phyloP scores from a whole-genome alignment of 92 coral and sea anemone species.

The Umimayanthus chanpuru region DNA sequence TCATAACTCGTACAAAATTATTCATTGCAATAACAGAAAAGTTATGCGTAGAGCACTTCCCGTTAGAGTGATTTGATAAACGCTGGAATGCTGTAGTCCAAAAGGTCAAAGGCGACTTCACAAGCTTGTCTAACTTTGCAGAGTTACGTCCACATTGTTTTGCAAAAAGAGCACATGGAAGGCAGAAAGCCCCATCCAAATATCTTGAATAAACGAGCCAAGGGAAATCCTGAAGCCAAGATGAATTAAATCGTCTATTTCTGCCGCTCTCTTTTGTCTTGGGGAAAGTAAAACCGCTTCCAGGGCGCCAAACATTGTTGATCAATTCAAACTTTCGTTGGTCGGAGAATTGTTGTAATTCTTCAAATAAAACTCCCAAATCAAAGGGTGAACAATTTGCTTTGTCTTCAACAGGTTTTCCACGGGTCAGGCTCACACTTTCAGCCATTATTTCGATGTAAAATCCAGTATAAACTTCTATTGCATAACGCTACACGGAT shows the following conservation, averaged over 20 bases:
- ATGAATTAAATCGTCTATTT: conserved; percentile 37
- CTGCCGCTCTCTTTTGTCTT: conserved; percentile 48
- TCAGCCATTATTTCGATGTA: conserved; percentile 56
- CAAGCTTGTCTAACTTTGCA: conserved; percentile 53
- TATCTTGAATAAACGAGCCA: conserved; percentile 52
- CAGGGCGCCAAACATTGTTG: too few species aligned
- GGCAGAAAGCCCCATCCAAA: conserved; percentile 56
- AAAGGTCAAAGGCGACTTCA: too few species aligned
- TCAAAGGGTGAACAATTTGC: conserved; percentile 30
- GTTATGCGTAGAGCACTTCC: too few species aligned
- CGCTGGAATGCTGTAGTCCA: too few species aligned
- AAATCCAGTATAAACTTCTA: conserved; percentile 47
- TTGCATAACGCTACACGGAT: too few species aligned
- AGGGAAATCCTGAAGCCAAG: conserved; percentile 49
- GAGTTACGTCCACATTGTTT: conserved; percentile 38
- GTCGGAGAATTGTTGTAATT: too few species aligned
- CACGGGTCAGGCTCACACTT: conserved; percentile 49
- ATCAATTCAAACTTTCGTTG: too few species aligned
- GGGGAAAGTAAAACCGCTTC: conserved; percentile 47
- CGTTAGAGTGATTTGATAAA: too few species aligned
- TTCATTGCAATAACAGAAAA: too few species aligned
- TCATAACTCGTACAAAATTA: too few species aligned
- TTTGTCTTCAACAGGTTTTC: conserved; percentile 32
- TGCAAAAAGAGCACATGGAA: conserved; percentile 51
- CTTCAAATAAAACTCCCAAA: too few species aligned